Evolutionary conservation across 2,797 vertebrate species (phyloP).

Genomic region (Onychomys arenicola): DNA sequence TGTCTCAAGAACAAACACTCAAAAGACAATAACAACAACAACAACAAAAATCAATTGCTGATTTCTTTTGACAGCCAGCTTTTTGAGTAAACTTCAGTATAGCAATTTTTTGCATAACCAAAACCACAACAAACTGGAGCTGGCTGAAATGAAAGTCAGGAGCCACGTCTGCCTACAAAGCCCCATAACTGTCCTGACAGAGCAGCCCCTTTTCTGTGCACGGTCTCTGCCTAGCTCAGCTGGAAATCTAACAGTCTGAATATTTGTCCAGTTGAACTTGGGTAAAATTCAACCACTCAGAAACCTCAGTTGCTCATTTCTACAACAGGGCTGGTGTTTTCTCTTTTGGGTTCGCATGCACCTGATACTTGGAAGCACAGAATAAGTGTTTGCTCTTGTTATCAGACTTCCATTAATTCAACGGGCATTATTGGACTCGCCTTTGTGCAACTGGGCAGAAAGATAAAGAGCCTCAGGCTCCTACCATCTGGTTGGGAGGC

Average conservation of each 20-base stretch:
- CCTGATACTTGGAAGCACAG: background rate
- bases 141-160: background rate
- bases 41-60: too few relatives aligned
- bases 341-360: background rate
- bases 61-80: background rate
- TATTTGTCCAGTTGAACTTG: background rate
- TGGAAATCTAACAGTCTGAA: background rate
- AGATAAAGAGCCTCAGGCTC: conserved; percentile 15
- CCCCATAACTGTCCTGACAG: too few relatives aligned
- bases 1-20: background rate
- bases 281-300: background rate
- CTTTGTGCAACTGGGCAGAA: background rate
- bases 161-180: background rate
- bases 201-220: background rate
- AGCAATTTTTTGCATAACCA: background rate
- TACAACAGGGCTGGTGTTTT: background rate
- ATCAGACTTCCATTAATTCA: conserved; percentile 54
- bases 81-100: background rate
- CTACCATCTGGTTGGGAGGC: background rate
- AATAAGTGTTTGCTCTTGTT: conserved; percentile 21
- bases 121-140: background rate
- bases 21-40: background rate
- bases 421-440: background rate
- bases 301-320: background rate
- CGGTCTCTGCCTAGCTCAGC: background rate